These are phyloP conservation scores for Eurystomus gularis DNA, from an alignment of 2,113 vertebrate genomes.

Conservation along the genomic window DNA sequence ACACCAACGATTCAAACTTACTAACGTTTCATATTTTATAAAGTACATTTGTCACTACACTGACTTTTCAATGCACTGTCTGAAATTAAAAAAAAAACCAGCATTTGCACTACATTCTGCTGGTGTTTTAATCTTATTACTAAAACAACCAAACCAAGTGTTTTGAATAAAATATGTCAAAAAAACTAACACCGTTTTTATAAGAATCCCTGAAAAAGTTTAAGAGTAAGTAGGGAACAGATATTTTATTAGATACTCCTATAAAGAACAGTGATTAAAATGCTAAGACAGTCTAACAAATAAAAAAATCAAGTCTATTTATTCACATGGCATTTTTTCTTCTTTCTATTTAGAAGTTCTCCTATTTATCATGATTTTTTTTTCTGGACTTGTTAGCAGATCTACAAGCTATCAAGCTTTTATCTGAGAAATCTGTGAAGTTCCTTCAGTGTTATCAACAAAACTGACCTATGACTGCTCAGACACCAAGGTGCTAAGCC, in stretches of 20 bases:
- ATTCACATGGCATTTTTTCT: neutral
- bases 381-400: neutral
- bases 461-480: neutral
- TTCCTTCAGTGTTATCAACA: neutral
- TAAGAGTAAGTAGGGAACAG: neutral
- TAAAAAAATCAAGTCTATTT: neutral
- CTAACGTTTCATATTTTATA: neutral
- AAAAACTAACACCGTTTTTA: neutral
- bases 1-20: neutral
- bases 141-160: neutral
- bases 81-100: neutral
- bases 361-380: neutral
- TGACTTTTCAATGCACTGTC: neutral
- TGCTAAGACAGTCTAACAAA: neutral
- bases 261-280: neutral
- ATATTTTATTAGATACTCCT: neutral
- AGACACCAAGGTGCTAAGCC: neutral
- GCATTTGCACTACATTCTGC: rapidly evolving
- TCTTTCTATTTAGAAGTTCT: neutral
- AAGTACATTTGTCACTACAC: neutral
- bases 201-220: neutral
- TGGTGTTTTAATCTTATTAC: neutral
- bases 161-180: neutral
- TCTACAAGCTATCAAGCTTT: neutral
- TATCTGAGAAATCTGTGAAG: neutral